Conservation (phyloP, 2,113 vertebrate genomes). For the Chlamydotis undulata region DNA sequence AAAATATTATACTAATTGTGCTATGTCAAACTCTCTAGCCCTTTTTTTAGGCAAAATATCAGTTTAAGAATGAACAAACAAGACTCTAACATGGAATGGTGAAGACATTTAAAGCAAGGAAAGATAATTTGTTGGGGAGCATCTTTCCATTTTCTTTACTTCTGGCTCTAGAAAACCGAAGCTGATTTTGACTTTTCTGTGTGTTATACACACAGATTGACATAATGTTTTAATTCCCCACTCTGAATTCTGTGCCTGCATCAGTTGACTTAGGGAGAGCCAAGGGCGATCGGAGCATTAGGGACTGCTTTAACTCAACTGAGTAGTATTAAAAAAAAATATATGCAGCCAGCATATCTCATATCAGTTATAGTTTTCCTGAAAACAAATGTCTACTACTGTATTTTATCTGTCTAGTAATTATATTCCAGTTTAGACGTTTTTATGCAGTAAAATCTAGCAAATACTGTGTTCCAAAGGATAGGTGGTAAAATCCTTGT, state of each 20-base stretch:
- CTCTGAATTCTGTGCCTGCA: neutral
- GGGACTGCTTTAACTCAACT: neutral
- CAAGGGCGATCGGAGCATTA: neutral
- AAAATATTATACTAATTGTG: neutral
- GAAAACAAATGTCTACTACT: neutral
- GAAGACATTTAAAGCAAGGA: neutral
- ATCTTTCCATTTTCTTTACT: neutral
- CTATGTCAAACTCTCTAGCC: neutral
- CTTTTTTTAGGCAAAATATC: neutral
- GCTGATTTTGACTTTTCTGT: neutral
- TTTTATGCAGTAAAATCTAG: neutral
- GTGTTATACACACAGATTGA: neutral
- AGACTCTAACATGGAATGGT: neutral
- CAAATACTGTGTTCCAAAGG: neutral
- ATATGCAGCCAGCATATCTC: neutral
- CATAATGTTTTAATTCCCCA: neutral
- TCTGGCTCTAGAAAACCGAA: neutral
- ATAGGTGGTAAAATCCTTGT: neutral
- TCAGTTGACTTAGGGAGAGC: neutral
- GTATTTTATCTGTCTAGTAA: neutral
- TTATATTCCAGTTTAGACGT: neutral
- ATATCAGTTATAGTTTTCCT: neutral
- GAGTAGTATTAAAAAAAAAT: neutral
- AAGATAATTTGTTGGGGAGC: neutral
- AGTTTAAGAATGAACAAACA: neutral